Evolutionary conservation across 2,797 vertebrate species (phyloP).

Genomic region (Scarus forsteni): DNA sequence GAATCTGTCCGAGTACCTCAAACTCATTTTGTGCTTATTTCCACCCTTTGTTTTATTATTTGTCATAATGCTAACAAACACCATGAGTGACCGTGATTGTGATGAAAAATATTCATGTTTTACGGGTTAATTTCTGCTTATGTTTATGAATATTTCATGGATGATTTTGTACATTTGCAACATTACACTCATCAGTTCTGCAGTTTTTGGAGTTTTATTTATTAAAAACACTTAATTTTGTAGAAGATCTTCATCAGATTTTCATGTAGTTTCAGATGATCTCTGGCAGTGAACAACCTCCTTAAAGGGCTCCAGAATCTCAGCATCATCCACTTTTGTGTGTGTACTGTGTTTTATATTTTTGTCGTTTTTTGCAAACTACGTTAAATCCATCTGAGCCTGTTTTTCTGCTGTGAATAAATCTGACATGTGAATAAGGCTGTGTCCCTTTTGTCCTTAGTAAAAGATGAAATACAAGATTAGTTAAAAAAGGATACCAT

Average conservation of each 20-base stretch:
- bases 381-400: not conserved
- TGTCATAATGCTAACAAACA: not conserved
- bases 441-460: not conserved
- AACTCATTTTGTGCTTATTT: not conserved
- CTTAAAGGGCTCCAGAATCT: not conserved
- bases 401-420: slow-evolving; percentile 41
- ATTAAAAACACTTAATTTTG: slow-evolving; percentile 3
- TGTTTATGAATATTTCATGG: not conserved
- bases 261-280: not conserved
- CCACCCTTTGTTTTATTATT: not conserved
- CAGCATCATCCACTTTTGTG: slow-evolving; percentile 11
- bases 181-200: not conserved
- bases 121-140: not conserved
- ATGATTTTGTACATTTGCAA: not conserved
- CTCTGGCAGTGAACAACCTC: not conserved
- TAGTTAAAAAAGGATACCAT: too few relatives aligned
- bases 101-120: not conserved
- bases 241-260: slow-evolving; percentile 24
- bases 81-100: slow-evolving; percentile 10
- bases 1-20: not conserved
- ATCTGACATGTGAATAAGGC: not conserved
- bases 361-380: slow-evolving; percentile 7
- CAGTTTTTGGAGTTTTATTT: slow-evolving; percentile 4
- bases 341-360: slow-evolving; percentile 17
- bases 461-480: too few relatives aligned